A percentile compares a stretch with the other conserved stretches of the same genome.
Evolutionary conservation across 2,797 vertebrate species (phyloP).

Genomic region (Ispidina picta): DNA sequence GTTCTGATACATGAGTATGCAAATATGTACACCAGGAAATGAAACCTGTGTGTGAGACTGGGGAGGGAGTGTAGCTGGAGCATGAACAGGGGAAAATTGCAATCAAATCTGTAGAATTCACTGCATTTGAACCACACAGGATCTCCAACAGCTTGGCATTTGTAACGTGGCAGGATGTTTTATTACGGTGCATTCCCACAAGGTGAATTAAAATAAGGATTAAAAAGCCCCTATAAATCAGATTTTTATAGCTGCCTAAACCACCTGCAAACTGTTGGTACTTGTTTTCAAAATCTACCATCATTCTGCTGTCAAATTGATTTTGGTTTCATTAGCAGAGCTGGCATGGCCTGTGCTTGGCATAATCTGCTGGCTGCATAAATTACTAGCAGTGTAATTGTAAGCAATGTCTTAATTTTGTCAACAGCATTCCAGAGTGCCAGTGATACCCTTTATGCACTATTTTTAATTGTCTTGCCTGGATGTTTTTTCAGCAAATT

Average conservation of each 20-base stretch:
- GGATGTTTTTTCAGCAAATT: conserved; percentile 4
- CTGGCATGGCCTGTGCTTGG: conserved; percentile 60
- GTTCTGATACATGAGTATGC: not conserved
- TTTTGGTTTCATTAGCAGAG: conserved; percentile 66
- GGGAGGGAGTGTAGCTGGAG: not conserved
- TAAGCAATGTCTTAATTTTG: conserved; percentile 67
- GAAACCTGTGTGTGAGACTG: not conserved
- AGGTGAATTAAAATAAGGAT: conserved; percentile 74
- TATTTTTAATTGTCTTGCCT: conserved; percentile 13
- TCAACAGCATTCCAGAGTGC: conserved; percentile 38
- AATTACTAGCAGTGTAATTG: conserved; percentile 52
- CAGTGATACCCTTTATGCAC: not conserved
- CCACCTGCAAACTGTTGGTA: conserved; percentile 70
- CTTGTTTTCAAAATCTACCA: conserved; percentile 60
- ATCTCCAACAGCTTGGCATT: conserved; percentile 4
- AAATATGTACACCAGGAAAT: not conserved
- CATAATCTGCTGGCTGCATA: conserved; percentile 35
- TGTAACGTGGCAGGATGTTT: conserved; percentile 23
- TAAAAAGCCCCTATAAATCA: conserved; percentile 71
- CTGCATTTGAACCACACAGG: not conserved
- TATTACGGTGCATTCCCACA: conserved; percentile 51
- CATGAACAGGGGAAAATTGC: not conserved
- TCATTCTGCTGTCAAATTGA: conserved; percentile 64
- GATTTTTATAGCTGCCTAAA: conserved; percentile 66
- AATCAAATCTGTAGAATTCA: not conserved